A percentile compares a stretch with the other conserved stretches of the same genome.
These are phyloP conservation scores for Chrysomallon squamiferum DNA, from an alignment of 1,140 invertebrate species.

Conservation along the genomic window DNA sequence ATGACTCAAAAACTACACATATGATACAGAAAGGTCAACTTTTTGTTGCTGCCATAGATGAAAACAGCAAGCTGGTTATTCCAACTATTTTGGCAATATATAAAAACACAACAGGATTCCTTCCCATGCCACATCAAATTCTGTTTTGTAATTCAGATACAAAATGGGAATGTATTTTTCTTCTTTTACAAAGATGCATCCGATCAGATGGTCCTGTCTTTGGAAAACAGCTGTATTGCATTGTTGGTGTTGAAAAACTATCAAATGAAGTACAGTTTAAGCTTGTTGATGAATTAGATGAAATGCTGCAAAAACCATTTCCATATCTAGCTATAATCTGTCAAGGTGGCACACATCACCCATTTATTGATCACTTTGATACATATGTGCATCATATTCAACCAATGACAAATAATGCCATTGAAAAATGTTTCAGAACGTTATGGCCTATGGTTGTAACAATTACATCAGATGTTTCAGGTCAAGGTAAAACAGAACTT, in stretches of 20 bases:
- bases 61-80: slow-evolving; percentile 8
- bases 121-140: not conserved
- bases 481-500: slow-evolving; percentile 2
- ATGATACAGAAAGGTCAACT: slow-evolving; percentile 4
- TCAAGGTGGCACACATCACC: slow-evolving; percentile 16
- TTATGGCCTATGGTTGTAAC: not conserved
- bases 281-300: not conserved
- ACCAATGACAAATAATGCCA: not conserved
- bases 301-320: not conserved
- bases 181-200: not conserved
- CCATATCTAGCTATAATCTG: slow-evolving; percentile 18
- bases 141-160: not conserved
- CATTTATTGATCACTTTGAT: slow-evolving; percentile 17
- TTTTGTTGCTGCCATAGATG: slow-evolving; percentile 9
- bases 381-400: slow-evolving; percentile 1
- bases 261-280: slow-evolving; percentile 1
- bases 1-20: not conserved
- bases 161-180: not conserved
- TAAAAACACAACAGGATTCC: slow-evolving; percentile 1
- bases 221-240: not conserved
- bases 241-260: slow-evolving; percentile 1
- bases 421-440: not conserved
- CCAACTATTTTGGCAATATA: not conserved
- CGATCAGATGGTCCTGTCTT: not conserved
- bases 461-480: not conserved